These are phyloP conservation scores for Elymnias hypermnestra DNA, from an alignment of 1,140 invertebrate genomes.

Conservation along the genomic window DNA sequence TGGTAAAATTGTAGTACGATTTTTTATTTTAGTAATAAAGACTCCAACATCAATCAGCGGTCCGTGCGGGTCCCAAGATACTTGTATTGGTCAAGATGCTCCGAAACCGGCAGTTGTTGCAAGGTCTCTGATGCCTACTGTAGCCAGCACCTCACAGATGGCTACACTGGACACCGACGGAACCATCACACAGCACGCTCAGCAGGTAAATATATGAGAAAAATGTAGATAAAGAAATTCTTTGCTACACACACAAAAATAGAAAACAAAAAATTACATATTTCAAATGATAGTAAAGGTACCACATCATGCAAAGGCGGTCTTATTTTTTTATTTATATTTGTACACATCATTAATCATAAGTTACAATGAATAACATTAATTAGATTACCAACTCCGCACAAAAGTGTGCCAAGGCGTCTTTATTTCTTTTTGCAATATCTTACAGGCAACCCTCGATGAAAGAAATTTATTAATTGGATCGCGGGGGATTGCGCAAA, in stretches of 20 bases:
- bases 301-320: no score
- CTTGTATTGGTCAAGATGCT: conserved; percentile 4
- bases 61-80: background rate
- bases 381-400: no score
- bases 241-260: no score
- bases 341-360: background rate
- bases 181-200: conserved; percentile 3
- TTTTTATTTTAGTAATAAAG: conserved; percentile 24
- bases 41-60: conserved; percentile 18
- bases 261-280: no score
- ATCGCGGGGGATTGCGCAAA: no score
- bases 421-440: no score
- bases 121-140: conserved; percentile 7
- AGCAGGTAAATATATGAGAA: background rate
- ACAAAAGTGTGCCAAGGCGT: no score
- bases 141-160: background rate
- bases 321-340: background rate
- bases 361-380: no score
- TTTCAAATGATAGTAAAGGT: no score
- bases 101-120: background rate
- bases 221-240: background rate
- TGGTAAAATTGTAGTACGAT: no score
- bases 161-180: conserved; percentile 3
- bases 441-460: no score
- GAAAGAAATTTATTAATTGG: no score